These are phyloP conservation scores for Colinus virginianus DNA, from an alignment of 2,113 vertebrate genomes.

Conservation along the genomic window DNA sequence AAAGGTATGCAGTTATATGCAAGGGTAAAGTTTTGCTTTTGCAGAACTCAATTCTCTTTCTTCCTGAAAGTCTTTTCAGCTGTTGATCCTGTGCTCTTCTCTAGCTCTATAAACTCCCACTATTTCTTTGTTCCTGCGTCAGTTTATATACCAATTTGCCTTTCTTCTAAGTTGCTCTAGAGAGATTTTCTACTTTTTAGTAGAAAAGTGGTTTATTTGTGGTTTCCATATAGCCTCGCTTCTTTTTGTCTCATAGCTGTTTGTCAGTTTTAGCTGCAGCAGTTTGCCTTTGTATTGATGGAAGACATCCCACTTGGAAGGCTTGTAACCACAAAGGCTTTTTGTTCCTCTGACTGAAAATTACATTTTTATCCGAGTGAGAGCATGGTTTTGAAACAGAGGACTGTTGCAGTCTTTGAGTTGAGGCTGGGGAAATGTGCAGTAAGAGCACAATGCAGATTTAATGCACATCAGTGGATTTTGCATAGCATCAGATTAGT, in stretches of 20 bases:
- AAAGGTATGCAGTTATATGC: slow-evolving; percentile 81
- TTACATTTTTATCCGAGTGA: not conserved
- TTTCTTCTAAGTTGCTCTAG: not conserved
- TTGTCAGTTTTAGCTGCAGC: not conserved
- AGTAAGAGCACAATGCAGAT: not conserved
- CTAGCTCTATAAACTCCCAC: rapidly evolving
- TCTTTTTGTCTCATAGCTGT: not conserved
- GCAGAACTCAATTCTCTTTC: not conserved
- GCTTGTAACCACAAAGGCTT: not conserved
- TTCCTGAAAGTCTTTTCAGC: not conserved
- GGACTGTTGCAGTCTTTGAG: not conserved
- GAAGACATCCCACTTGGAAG: not conserved
- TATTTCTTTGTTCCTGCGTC: not conserved
- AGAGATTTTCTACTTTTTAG: not conserved
- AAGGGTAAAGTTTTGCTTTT: not conserved
- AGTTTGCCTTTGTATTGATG: not conserved
- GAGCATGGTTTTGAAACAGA: not conserved
- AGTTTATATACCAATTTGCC: not conserved
- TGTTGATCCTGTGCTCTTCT: not conserved
- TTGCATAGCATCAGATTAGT: not conserved
- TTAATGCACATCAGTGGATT: not conserved
- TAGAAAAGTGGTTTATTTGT: too few species aligned
- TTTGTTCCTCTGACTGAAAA: slow-evolving; percentile 16
- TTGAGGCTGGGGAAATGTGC: not conserved
- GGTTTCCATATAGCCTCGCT: not conserved